These are phyloP conservation scores for Amblyteles armatorius DNA, from an alignment of 2,888 invertebrate genomes.

Conservation along the genomic window DNA sequence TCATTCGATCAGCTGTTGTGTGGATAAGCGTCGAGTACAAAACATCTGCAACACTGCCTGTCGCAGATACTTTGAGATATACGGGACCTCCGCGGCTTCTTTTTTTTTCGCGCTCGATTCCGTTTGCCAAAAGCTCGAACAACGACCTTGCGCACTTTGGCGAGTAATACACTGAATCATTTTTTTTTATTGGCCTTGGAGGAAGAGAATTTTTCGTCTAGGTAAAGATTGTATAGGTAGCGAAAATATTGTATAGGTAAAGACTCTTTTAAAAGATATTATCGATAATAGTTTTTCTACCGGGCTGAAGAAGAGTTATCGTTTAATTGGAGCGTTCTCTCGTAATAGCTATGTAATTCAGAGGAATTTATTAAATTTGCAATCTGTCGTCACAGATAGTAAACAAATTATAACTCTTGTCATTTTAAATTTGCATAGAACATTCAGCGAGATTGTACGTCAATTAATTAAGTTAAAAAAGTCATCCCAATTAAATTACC, in stretches of 20 bases:
- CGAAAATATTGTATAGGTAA: neutral
- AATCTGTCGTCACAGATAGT: neutral
- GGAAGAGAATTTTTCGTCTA: neutral
- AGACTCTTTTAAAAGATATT: no score
- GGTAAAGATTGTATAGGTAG: neutral
- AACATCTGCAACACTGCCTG: neutral
- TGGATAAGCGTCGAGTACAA: neutral
- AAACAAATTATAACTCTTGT: neutral
- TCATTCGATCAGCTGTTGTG: slow-evolving; percentile 65
- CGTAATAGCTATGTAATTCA: neutral
- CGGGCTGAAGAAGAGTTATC: neutral
- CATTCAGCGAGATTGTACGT: neutral
- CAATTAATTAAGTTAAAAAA: neutral
- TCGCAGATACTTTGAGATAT: neutral
- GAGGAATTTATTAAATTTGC: neutral
- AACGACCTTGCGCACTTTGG: slow-evolving; percentile 4
- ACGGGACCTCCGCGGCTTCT: neutral
- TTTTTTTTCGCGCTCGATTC: neutral
- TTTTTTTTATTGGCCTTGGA: neutral
- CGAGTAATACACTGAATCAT: neutral
- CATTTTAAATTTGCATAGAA: neutral
- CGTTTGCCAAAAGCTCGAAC: slow-evolving; percentile 3
- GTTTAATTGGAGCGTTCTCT: neutral
- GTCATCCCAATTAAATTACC: neutral
- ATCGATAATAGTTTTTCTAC: neutral